phyloP scores from a whole-genome alignment of 2,113 vertebrate genomes.

The Saguinus imperator region DNA sequence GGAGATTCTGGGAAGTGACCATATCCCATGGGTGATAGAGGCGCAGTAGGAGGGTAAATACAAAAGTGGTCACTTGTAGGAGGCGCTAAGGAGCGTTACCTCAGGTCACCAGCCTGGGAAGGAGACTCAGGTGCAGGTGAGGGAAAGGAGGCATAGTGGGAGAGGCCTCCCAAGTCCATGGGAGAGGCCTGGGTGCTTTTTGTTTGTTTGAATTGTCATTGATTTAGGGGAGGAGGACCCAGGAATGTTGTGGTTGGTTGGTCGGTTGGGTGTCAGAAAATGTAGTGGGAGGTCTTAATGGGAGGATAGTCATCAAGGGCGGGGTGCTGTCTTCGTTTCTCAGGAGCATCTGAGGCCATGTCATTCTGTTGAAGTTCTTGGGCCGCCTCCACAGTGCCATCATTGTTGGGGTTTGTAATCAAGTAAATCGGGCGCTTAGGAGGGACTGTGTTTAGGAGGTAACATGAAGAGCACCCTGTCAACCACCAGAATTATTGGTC shows the following conservation, averaged over 20 bases:
- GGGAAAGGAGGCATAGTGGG: neutral
- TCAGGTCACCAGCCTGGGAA: neutral
- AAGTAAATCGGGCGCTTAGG: neutral
- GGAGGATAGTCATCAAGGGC: neutral
- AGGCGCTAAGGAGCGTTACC: neutral
- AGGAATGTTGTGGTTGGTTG: neutral
- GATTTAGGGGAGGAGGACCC: neutral
- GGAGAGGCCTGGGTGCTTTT: neutral
- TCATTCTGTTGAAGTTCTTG: neutral
- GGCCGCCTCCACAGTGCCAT: neutral
- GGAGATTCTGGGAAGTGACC: neutral
- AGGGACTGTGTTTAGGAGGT: neutral
- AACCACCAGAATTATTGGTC: neutral
- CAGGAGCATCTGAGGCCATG: neutral
- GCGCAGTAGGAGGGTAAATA: neutral
- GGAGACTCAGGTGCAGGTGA: neutral
- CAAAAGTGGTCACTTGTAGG: neutral
- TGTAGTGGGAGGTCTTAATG: neutral
- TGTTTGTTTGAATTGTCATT: neutral
- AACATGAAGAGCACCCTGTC: rapidly evolving
- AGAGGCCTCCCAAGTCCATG: neutral
- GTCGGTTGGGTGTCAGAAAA: neutral
- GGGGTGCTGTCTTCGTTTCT: neutral
- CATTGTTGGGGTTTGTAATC: neutral
- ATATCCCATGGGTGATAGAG: neutral